Base-by-base conservation (phyloP, 2,888 invertebrate species). In the Alviniconcha strummeri region DNA sequence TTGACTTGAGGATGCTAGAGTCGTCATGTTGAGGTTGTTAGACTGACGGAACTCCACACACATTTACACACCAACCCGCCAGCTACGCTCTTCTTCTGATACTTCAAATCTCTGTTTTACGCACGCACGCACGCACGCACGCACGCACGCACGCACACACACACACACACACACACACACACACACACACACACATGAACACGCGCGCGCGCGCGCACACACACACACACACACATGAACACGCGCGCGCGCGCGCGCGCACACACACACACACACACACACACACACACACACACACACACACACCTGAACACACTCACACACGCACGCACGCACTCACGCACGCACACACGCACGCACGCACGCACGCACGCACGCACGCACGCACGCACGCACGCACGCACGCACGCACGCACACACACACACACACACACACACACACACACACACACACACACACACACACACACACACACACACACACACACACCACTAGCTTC, bases 341-440 rank as follows among this genome's bases (percentile, higher is more conserved):
- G 3, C 75, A 54, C 75, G 5, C 75, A 75, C 75, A 7, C 75
- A 75, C 55, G 4, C 75, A 75, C 75, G 19, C 76, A 54, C 57
- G 54, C 76, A 76, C 76, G 55, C 57, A 57, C 76, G 4, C 76
- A 76, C n/a, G 1, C 55, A 54, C 76, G 1, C 56, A 76, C 76
- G 55, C 76, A 55, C 76, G 55, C 76, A 76, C 56, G 6, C 76
- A 55, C 76, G 55, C 76, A 76, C 76, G 5, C 76, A 55, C 76
- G 11, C 77, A 75, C 75, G 6, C 52, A 75, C 75, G 5, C 71
- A 71, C 71, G 19, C 71, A 71, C 8, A 6, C 71, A 71, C 71
- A 71, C 71, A 71, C 71, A 71, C 71, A 71, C 71, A 71, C n/a
- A 9, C 67, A 67, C 67, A 11, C 67, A 67, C 67, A 36, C 36